A percentile compares a stretch with the other conserved stretches of the same genome.
phyloP scores from a whole-genome alignment of 2,888 invertebrate genomes.

The Cheilosia urbana region DNA sequence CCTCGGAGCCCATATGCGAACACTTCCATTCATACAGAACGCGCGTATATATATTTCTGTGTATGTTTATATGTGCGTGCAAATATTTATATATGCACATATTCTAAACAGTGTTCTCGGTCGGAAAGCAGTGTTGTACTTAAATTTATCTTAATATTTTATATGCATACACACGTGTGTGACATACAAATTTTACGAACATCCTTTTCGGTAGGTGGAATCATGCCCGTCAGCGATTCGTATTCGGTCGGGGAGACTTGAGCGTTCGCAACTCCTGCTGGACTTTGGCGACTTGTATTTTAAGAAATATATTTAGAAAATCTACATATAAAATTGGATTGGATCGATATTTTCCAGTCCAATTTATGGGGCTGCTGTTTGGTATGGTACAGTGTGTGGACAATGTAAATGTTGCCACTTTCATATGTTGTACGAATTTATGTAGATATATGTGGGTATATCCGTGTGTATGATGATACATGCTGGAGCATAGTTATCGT shows the following conservation, averaged over 20 bases:
- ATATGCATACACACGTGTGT: conserved; percentile 76
- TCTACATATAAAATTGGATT: conserved; percentile 79
- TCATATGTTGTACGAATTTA: conserved; percentile 8
- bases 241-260: conserved; percentile 63
- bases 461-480: conserved; percentile 29
- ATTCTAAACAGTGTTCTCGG: conserved; percentile 76
- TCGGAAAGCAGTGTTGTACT: conserved; percentile 74
- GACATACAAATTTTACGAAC: conserved; percentile 76
- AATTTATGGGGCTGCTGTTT: conserved; percentile 67
- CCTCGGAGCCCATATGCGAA: conserved; percentile 75
- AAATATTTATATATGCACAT: conserved; percentile 75
- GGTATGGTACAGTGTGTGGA: conserved; percentile 35
- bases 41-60: conserved; percentile 42
- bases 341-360: conserved; percentile 78
- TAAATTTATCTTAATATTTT: conserved; percentile 76
- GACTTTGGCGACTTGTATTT: conserved; percentile 76
- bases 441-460: conserved; percentile 8
- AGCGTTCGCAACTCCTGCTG: conserved; percentile 64
- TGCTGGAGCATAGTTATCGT: conserved; percentile 60
- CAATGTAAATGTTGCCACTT: conserved; percentile 52
- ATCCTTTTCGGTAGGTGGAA: conserved; percentile 73
- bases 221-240: conserved; percentile 74
- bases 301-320: conserved; percentile 78
- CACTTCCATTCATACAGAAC: conserved; percentile 73
- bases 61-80: conserved; percentile 63